phyloP scores from a whole-genome alignment of 2,797 vertebrate species.

The Clarias pachynema region DNA sequence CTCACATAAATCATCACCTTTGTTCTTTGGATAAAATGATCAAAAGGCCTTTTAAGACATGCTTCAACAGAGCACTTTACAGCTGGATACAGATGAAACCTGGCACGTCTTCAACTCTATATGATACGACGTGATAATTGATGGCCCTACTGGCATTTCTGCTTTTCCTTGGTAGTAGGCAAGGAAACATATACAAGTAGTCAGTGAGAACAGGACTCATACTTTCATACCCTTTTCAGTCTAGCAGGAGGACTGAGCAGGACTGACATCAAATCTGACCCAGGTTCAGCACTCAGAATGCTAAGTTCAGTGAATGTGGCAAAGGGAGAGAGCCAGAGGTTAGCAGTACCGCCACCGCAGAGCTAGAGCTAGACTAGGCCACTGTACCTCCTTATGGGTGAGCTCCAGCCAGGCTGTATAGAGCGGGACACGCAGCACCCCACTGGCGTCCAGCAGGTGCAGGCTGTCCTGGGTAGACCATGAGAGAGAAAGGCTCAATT shows the following conservation, averaged over 20 bases:
- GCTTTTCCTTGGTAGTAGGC: background rate
- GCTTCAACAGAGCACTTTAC: background rate
- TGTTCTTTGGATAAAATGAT: background rate
- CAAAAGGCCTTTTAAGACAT: background rate
- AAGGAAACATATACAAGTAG: background rate
- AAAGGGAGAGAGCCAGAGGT: conserved; percentile 37
- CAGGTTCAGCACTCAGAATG: background rate
- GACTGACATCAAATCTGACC: conserved; percentile 2
- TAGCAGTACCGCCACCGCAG: conserved; percentile 63
- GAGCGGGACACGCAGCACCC: conserved; percentile 77
- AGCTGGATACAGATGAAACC: background rate
- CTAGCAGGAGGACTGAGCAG: background rate
- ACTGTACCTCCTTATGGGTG: conserved; percentile 81
- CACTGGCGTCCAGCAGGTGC: conserved; percentile 81
- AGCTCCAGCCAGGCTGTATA: conserved; percentile 84
- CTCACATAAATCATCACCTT: background rate
- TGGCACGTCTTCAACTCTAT: background rate
- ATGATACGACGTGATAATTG: background rate
- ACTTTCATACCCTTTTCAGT: conserved; percentile 15
- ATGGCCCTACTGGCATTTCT: background rate
- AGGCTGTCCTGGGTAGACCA: conserved; percentile 81
- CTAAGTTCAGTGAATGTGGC: conserved; percentile 24
- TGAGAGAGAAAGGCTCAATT: conserved; percentile 77
- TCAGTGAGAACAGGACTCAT: background rate
- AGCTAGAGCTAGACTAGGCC: conserved; percentile 69